Base-by-base conservation (phyloP, 2,113 vertebrate genomes). In the Sapayoa aenigma region DNA sequence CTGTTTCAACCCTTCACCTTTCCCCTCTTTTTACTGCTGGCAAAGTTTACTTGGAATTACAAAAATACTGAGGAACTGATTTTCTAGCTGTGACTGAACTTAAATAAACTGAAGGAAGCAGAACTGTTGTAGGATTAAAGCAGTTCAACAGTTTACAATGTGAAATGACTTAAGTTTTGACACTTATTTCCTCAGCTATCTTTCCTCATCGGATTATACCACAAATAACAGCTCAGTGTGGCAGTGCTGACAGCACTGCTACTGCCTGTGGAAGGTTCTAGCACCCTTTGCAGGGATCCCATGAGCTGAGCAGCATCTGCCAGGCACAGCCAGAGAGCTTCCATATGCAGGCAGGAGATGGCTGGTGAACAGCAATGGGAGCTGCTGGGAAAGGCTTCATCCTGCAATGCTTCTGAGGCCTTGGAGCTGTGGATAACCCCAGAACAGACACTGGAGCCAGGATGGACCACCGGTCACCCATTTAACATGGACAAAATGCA, bases 101-200 rank as follows among this genome's bases (percentile, higher is more conserved):
- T 92, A 94, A 95, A 96, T 89, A 95, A 94, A 92, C 88, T 60
- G 87, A 91, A 97, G 91, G 71, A 58, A 87, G 73, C 59, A 92
- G 83, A 93, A 89, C 86, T 68, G 92, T 87, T 87, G 93, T 87
- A 79, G 78, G 65, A 90, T 93, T 95, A 89, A 89, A 90, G 83
- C 84, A 92, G 88, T 94, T 96, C 90, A 87, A 66, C 93, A 95
- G 88, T 92, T 97, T 96, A 87, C 83, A 89, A 96, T 73, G 76
- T 93, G 92, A 94, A 96, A 90, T 53, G 73, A 93, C 89, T 93
- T 46, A 91, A 96, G 86, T 91, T 95, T 95, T 93, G 88, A 96
- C 93, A 96, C 85, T 91, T 94, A 96, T 87, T 94, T 95, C 88
- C 62, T 91, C 95, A 96, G 95, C 72, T 90, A 91, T 95, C 85